phyloP scores from a whole-genome alignment of 2,888 invertebrate species.

The Arenicola marina region DNA sequence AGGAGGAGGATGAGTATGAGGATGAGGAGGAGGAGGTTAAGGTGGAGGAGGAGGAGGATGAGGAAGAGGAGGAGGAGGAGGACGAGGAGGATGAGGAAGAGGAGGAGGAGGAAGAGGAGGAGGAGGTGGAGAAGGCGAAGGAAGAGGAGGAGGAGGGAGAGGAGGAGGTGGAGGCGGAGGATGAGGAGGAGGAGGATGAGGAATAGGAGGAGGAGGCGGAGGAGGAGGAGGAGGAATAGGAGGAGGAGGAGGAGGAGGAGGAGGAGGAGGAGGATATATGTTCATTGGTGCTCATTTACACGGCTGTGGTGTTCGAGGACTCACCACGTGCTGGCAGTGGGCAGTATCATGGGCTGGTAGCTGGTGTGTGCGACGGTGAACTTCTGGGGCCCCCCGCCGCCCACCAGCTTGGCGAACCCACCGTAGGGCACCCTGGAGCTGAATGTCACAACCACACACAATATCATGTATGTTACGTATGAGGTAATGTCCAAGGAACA shows the following conservation, averaged over 20 bases:
- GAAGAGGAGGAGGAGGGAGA: neutral
- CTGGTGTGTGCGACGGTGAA: constrained; percentile 48
- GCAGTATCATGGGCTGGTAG: constrained; percentile 41
- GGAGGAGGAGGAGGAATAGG: too few relatives aligned
- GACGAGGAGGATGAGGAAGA: too few relatives aligned
- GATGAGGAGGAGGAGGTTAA: too few relatives aligned
- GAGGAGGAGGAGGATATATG: constrained; percentile 14
- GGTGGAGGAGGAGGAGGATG: too few relatives aligned
- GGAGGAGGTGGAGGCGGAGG: too few relatives aligned
- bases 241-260: neutral
- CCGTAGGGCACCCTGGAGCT: constrained; percentile 58
- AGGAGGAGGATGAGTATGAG: too few relatives aligned
- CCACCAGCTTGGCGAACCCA: constrained; percentile 49
- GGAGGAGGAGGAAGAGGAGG: too few relatives aligned
- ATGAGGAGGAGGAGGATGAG: too few relatives aligned
- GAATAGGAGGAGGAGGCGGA: too few relatives aligned
- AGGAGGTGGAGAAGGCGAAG: too few relatives aligned
- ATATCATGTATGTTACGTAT: neutral
- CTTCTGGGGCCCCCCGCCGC: constrained; percentile 48
- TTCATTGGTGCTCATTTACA: neutral
- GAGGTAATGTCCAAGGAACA: neutral
- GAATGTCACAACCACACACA: neutral
- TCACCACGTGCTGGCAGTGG: constrained; percentile 56
- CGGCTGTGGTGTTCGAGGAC: constrained; percentile 10
- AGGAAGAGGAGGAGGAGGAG: too few relatives aligned